Percentiles rank a stretch among this genome's conserved stretches.
These are phyloP conservation scores for Scaptodrosophila lebanonensis DNA, from an alignment of 1,140 invertebrate species.

Conservation along the genomic window DNA sequence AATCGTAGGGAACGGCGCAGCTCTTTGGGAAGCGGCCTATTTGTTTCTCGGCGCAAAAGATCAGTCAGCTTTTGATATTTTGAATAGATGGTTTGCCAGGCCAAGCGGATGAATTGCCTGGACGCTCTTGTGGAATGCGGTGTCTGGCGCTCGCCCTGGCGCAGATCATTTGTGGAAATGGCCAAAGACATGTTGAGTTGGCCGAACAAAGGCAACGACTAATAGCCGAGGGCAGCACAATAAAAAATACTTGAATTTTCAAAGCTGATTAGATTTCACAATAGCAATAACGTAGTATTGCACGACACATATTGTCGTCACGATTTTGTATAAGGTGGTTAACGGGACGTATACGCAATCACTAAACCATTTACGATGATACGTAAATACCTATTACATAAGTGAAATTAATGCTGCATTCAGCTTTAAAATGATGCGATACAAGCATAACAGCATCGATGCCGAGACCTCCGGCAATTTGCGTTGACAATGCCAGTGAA, in stretches of 20 bases:
- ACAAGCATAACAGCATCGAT: too few species aligned
- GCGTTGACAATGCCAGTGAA: conserved; percentile 4
- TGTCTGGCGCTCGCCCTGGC: conserved; percentile 1
- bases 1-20: conserved; percentile 61
- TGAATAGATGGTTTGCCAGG: conserved; percentile 46
- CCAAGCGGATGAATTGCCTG: conserved; percentile 23
- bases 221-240: not conserved
- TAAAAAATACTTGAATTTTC: conserved; percentile 1
- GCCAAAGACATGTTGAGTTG: conserved; percentile 52
- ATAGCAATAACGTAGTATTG: too few species aligned
- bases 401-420: conserved; percentile 22
- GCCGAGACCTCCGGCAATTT: too few species aligned
- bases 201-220: conserved; percentile 37
- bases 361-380: not conserved
- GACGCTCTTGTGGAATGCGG: conserved; percentile 6
- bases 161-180: conserved; percentile 45
- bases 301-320: too few species aligned
- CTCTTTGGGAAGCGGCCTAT: conserved; percentile 65
- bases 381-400: conserved; percentile 3
- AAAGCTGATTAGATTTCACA: conserved; percentile 58
- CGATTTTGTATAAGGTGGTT: too few species aligned
- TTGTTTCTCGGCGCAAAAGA: conserved; percentile 47
- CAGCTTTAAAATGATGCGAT: too few species aligned
- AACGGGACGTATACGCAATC: not conserved
- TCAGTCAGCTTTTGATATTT: conserved; percentile 39